Evolutionary conservation across 2,113 vertebrate genomes (phyloP).

Genomic region (Caranx ignobilis): DNA sequence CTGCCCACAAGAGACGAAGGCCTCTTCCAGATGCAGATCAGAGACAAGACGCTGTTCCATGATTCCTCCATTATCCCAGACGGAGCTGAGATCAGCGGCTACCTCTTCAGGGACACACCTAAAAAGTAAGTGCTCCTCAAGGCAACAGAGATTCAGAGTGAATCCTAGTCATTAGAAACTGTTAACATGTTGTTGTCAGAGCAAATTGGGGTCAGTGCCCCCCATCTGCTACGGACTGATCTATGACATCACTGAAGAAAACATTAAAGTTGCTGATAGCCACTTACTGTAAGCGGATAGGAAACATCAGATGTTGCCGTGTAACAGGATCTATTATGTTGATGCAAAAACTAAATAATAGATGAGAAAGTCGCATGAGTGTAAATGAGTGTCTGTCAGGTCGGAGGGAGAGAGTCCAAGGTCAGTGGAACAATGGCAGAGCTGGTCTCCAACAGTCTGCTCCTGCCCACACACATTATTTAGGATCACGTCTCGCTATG

Average conservation of each 20-base stretch:
- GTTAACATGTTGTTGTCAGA: background rate
- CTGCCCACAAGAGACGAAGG: slow-evolving; percentile 96
- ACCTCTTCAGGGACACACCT: slow-evolving; percentile 95
- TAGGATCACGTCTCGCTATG: slow-evolving; percentile 28
- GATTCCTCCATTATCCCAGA: slow-evolving; percentile 95
- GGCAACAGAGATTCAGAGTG: background rate
- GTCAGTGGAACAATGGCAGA: slow-evolving; percentile 17
- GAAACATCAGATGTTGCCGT: slow-evolving; percentile 60
- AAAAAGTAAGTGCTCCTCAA: slow-evolving; percentile 88
- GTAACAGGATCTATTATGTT: slow-evolving; percentile 61
- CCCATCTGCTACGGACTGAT: slow-evolving; percentile 17
- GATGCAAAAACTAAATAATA: slow-evolving; percentile 79
- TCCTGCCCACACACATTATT: background rate
- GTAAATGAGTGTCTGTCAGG: slow-evolving; percentile 53
- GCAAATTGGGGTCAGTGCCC: background rate
- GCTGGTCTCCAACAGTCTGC: background rate
- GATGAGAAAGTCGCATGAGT: slow-evolving; percentile 72
- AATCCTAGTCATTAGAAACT: slow-evolving; percentile 5
- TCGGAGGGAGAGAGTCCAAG: slow-evolving; percentile 41
- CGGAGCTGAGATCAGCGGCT: slow-evolving; percentile 95
- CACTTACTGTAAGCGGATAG: slow-evolving; percentile 67
- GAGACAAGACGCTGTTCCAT: slow-evolving; percentile 93
- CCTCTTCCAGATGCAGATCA: slow-evolving; percentile 98
- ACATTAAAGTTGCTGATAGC: slow-evolving; percentile 40
- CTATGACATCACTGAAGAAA: slow-evolving; percentile 16